Base-by-base conservation (phyloP, 2,113 vertebrate genomes). In the Nothoprocta pentlandii region DNA sequence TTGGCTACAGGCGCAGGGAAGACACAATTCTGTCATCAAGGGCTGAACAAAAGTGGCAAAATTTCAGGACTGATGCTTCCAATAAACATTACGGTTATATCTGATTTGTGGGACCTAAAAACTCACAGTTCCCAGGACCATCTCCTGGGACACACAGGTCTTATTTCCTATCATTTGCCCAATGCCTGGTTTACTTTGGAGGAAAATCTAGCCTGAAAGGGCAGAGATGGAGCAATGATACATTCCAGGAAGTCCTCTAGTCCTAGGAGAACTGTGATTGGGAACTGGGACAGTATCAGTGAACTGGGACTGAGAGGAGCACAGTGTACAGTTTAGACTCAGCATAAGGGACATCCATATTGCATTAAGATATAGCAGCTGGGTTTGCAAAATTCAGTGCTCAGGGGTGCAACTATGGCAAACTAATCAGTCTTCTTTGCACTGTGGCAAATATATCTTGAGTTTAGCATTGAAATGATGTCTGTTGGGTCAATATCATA, bases 281-380 rank as follows among this genome's bases (percentile, higher is more conserved):
- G 32, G 46, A 87, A 69, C 0, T 26, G 4, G 28, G 25, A 61
- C 6, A 22, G 23, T 17, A 3, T 80, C 4, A 22, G 26, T 17
- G 4, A 83, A 30, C 2, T 62, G 13, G 58, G 5, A 47, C 21
- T 80, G 44, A 7, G 17, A 44, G 44, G 12, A 85, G 56, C 34
- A n/a, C 15, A 17, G 21, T 32, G 54, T 32, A 59, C 10, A 39
- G 39, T 22, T 87, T 39, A 64, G 30, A 32, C 8, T 54, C 8
- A 17, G 61, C 5, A 15, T 69, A 59, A 49, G 14, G 30, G 28
- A 82, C 16, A 8, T 6, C 23, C 21, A 70, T 39, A 67, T 46
- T 51, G 16, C 15, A 75, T 26, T 16, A 66, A 6, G 6, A 7
- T 44, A 30, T 14, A 17, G 25, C 23, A 26, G 3, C 4, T 61